Percentiles rank a stretch among this genome's conserved stretches.
Evolutionary conservation across 2,888 invertebrate species (phyloP).

Genomic region (Volucella inflata): DNA sequence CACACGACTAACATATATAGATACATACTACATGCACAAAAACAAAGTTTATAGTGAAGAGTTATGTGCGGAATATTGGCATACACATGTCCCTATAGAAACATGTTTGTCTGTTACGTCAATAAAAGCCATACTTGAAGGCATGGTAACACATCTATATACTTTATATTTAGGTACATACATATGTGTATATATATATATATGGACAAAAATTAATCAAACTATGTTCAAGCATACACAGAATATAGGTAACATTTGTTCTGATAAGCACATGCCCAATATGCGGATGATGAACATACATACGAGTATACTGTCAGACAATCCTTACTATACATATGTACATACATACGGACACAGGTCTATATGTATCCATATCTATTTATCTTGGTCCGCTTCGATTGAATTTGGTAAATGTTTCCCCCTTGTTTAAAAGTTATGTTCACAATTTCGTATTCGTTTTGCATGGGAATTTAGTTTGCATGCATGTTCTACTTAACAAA

Average conservation of each 20-base stretch:
- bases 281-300: too few relatives aligned
- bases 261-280: slow-evolving; percentile 3
- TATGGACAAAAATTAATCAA: slow-evolving; percentile 31
- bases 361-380: neutral
- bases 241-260: slow-evolving; percentile 38
- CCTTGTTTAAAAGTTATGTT: neutral
- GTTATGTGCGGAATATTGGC: neutral
- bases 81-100: neutral
- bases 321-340: too few relatives aligned
- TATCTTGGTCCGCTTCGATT: slow-evolving; percentile 23
- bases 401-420: slow-evolving; percentile 11
- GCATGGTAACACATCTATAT: too few relatives aligned
- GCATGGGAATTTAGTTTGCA: slow-evolving; percentile 42
- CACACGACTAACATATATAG: neutral
- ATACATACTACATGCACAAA: slow-evolving; percentile 7
- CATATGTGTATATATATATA: slow-evolving; percentile 9
- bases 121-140: too few relatives aligned
- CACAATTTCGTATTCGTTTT: neutral
- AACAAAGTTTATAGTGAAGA: neutral
- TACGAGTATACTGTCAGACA: too few relatives aligned
- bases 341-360: too few relatives aligned
- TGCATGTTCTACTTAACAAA: neutral
- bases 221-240: slow-evolving; percentile 40
- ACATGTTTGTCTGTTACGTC: too few relatives aligned
- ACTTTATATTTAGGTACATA: slow-evolving; percentile 10